Evolutionary conservation across 2,113 vertebrate species (phyloP).

Genomic region (Brienomyrus longianalis): DNA sequence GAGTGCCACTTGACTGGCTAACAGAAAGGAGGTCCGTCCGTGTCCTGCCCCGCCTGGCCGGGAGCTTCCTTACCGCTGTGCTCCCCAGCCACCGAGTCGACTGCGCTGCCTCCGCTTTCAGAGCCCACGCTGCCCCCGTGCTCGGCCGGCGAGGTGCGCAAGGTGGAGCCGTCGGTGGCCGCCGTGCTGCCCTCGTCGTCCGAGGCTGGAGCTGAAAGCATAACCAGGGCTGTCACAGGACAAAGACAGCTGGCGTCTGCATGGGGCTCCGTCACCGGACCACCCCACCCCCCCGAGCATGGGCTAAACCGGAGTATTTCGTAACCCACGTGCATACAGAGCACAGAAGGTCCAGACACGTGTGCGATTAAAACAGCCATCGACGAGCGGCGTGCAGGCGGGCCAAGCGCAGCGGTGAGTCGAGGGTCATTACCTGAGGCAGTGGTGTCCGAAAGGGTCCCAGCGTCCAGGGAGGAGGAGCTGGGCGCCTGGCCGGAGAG

Average conservation of each 20-base stretch:
- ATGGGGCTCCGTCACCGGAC: slow-evolving; percentile 19
- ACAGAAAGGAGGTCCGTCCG: neutral
- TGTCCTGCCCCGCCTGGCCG: neutral
- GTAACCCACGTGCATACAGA: neutral
- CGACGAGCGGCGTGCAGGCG: neutral
- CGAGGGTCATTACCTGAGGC: slow-evolving; percentile 85
- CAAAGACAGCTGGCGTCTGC: slow-evolving; percentile 66
- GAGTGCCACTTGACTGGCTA: neutral
- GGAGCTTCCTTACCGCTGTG: slow-evolving; percentile 77
- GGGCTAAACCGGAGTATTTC: neutral
- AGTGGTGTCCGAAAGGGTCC: slow-evolving; percentile 94
- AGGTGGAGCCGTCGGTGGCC: slow-evolving; percentile 91
- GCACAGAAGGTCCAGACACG: neutral
- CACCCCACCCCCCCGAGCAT: neutral
- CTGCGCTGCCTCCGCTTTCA: slow-evolving; percentile 91
- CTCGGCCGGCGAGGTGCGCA: slow-evolving; percentile 93
- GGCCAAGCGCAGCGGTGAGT: neutral
- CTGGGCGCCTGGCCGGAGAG: slow-evolving; percentile 95
- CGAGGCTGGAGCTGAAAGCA: slow-evolving; percentile 97
- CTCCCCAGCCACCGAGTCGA: slow-evolving; percentile 94
- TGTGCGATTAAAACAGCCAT: neutral
- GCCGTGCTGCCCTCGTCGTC: slow-evolving; percentile 98
- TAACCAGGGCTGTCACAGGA: slow-evolving; percentile 92
- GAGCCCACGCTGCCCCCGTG: slow-evolving; percentile 96
- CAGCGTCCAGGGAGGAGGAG: slow-evolving; percentile 93